Evolutionary conservation across 2,888 invertebrate species (phyloP).

Genomic region (Ernsta delagoae): DNA sequence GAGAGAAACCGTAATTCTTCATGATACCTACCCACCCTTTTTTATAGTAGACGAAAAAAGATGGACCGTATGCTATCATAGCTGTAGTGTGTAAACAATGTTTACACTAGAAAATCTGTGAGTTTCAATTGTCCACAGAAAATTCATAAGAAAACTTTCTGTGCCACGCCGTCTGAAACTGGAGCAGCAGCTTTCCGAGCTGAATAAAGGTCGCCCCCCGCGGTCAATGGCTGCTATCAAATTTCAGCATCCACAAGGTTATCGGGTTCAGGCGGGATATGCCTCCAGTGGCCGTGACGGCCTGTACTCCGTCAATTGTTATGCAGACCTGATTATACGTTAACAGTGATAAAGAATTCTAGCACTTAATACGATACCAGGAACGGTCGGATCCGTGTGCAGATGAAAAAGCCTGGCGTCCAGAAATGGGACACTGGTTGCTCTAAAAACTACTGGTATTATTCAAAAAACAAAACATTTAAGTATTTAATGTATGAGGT

Average conservation of each 20-base stretch:
- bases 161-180: constrained; percentile 1
- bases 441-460: constrained; percentile 22
- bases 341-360: background rate
- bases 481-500: constrained; percentile 4
- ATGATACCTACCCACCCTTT: too few species aligned
- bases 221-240: constrained; percentile 57
- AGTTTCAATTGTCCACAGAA: too few species aligned
- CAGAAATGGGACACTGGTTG: constrained; percentile 32
- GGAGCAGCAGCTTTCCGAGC: constrained; percentile 10
- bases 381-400: background rate
- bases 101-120: too few species aligned
- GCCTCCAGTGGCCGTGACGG: constrained; percentile 32
- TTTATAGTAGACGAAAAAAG: too few species aligned
- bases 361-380: background rate
- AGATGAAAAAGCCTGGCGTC: background rate
- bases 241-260: constrained; percentile 53
- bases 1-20: too few species aligned
- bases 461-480: constrained; percentile 26
- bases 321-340: constrained; percentile 11
- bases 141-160: background rate
- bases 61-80: too few species aligned
- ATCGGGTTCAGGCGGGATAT: constrained; percentile 29
- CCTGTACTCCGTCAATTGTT: constrained; percentile 16
- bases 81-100: too few species aligned
- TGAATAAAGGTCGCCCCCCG: constrained; percentile 29